Evolutionary conservation across 2,888 invertebrate species (phyloP).

Genomic region (Drosophila lacicola): DNA sequence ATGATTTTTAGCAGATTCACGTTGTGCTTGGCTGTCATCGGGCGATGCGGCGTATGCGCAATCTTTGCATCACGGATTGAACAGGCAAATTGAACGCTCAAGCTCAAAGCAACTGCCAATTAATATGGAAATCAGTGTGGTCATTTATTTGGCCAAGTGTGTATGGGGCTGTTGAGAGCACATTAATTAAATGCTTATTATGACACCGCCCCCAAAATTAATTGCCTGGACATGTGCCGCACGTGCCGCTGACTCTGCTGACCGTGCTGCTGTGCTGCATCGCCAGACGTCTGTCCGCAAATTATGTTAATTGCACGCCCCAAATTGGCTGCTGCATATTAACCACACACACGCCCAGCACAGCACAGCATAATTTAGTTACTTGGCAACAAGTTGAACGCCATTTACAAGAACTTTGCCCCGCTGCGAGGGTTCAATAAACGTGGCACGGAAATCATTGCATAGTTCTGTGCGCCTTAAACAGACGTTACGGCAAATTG

Average conservation of each 20-base stretch:
- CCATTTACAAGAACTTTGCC: slow-evolving; percentile 7
- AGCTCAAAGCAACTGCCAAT: slow-evolving; percentile 58
- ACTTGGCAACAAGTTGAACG: slow-evolving; percentile 29
- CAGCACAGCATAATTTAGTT: slow-evolving; percentile 21
- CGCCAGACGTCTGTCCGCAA: slow-evolving; percentile 18
- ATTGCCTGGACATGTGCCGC: slow-evolving; percentile 51
- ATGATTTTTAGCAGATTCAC: slow-evolving; percentile 4
- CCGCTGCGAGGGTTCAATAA: background rate
- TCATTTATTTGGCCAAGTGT: slow-evolving; percentile 41
- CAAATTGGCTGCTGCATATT: slow-evolving; percentile 39
- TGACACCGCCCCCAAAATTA: slow-evolving; percentile 43
- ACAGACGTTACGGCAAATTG: background rate
- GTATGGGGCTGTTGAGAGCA: slow-evolving; percentile 10
- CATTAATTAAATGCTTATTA: slow-evolving; percentile 66
- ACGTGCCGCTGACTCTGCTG: slow-evolving; percentile 7
- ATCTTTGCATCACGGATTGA: slow-evolving; percentile 15
- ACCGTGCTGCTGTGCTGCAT: slow-evolving; percentile 1
- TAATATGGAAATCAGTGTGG: slow-evolving; percentile 73
- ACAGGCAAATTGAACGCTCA: slow-evolving; percentile 2
- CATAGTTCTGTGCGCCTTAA: slow-evolving; percentile 31
- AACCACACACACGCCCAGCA: slow-evolving; percentile 1
- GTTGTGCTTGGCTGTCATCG: slow-evolving; percentile 7
- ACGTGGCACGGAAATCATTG: slow-evolving; percentile 10
- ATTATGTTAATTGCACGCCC: slow-evolving; percentile 49
- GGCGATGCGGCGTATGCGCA: slow-evolving; percentile 35